These are phyloP conservation scores for Pelosia muscerda DNA, from an alignment of 2,888 invertebrate genomes.

Conservation along the genomic window DNA sequence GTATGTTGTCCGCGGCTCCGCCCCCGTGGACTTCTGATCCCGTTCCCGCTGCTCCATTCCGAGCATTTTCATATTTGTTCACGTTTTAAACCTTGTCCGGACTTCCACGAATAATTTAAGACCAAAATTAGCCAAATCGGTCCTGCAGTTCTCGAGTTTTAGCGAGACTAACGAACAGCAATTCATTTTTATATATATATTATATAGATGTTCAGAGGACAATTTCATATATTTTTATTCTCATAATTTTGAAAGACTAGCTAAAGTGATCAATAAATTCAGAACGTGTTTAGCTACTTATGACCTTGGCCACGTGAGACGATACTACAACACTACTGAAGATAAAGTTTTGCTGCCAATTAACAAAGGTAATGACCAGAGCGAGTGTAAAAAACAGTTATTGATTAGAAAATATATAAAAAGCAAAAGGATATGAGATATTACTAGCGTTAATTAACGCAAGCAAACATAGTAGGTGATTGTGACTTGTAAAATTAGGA, in stretches of 20 bases:
- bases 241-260: too few relatives aligned
- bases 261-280: neutral
- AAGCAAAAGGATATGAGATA: neutral
- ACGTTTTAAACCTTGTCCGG: too few relatives aligned
- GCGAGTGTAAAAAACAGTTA: neutral
- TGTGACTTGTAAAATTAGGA: neutral
- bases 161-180: too few relatives aligned
- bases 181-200: too few relatives aligned
- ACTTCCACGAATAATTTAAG: too few relatives aligned
- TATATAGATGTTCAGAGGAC: too few relatives aligned
- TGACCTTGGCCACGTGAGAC: neutral
- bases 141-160: too few relatives aligned
- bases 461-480: neutral
- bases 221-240: neutral
- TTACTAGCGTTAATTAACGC: neutral
- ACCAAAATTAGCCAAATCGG: too few relatives aligned
- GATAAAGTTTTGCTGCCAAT: neutral
- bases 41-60: too few relatives aligned
- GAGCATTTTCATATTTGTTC: too few relatives aligned
- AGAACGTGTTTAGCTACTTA: neutral
- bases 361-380: neutral
- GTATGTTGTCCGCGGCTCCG: too few relatives aligned
- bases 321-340: neutral
- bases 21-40: too few relatives aligned
- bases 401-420: neutral